Percentiles rank a stretch among this genome's conserved stretches.
These are phyloP conservation scores for Lochmaea crataegi DNA, from an alignment of 2,888 invertebrate genomes.

Conservation along the genomic window DNA sequence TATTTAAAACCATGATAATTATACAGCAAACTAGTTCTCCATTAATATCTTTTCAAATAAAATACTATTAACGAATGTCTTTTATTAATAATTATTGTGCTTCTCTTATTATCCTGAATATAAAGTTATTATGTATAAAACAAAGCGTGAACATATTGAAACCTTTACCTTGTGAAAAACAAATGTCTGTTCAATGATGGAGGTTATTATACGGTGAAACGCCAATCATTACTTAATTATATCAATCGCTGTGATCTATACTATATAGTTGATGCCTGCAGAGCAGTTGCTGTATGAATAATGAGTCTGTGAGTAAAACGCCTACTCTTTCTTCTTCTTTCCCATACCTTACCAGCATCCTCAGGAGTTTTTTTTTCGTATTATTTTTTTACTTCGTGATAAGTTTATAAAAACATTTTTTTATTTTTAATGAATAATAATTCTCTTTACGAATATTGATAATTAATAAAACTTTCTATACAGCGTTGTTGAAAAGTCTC, in stretches of 20 bases:
- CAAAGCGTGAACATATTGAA: neutral
- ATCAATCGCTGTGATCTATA: constrained; percentile 52
- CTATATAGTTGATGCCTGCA: constrained; percentile 50
- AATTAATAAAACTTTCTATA: neutral
- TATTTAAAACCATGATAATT: too few relatives aligned
- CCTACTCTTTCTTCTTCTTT: constrained; percentile 53
- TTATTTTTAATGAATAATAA: neutral
- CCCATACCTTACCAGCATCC: constrained; percentile 22
- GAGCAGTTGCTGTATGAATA: constrained; percentile 53
- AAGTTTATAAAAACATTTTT: neutral
- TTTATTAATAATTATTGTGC: neutral
- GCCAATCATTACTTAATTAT: constrained; percentile 58
- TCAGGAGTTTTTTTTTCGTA: constrained; percentile 21
- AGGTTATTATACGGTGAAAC: too few relatives aligned
- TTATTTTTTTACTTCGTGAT: constrained; percentile 17
- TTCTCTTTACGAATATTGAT: neutral
- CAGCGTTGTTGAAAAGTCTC: too few relatives aligned
- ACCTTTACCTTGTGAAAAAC: constrained; percentile 22
- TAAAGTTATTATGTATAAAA: neutral
- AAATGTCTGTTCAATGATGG: too few relatives aligned
- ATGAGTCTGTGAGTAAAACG: constrained; percentile 54
- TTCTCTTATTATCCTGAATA: neutral
- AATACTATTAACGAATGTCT: neutral
- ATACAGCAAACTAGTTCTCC: neutral
- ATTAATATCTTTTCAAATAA: neutral